Percentiles rank a stretch among this genome's conserved stretches.
These are phyloP conservation scores for Melinaea marsaeus DNA, from an alignment of 2,888 invertebrate species.

Conservation along the genomic window DNA sequence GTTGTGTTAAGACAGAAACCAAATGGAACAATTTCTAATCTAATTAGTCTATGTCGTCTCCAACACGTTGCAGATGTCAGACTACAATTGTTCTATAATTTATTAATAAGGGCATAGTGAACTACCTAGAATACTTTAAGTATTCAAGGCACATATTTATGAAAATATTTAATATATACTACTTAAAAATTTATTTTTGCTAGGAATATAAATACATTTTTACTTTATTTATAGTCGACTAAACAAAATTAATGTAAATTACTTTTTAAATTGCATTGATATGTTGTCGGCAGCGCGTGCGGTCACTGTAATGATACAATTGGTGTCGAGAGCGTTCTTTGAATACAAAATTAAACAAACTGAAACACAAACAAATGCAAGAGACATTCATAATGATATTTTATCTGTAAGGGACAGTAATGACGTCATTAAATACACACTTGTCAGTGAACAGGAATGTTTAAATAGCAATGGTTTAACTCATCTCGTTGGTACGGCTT, in stretches of 20 bases:
- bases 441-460: not conserved
- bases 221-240: too few species aligned
- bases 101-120: not conserved
- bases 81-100: not conserved
- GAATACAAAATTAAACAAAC: not conserved
- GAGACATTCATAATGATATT: not conserved
- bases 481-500: not conserved
- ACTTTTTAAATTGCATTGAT: too few species aligned
- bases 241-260: too few species aligned
- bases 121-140: not conserved
- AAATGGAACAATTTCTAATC: not conserved
- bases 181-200: too few species aligned
- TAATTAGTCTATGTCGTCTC: not conserved
- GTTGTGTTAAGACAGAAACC: not conserved
- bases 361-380: conserved; percentile 8
- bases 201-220: too few species aligned
- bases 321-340: not conserved
- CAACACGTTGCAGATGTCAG: conserved; percentile 1
- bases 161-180: too few species aligned
- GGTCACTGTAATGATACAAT: too few species aligned
- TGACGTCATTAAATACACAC: too few species aligned
- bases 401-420: too few species aligned
- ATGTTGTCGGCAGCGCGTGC: too few species aligned
- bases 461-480: not conserved
- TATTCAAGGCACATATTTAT: not conserved